Conservation (phyloP, 1,140 invertebrate species). For the Trichonephila clavata region DNA sequence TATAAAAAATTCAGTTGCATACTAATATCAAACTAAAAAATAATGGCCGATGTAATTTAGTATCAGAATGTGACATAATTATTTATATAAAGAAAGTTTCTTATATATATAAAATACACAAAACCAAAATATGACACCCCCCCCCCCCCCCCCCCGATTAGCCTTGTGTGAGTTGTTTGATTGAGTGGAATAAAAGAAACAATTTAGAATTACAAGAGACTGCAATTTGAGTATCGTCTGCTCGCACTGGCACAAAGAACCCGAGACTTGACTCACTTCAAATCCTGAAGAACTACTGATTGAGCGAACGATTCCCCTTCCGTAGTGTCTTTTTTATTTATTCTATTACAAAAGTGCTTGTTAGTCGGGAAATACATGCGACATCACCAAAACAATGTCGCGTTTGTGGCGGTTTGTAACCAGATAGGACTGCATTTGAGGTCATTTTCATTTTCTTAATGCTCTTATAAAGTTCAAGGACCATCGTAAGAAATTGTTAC, state of each 20-base stretch:
- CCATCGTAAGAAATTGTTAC: constrained; percentile 46
- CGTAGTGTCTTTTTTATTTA: constrained; percentile 14
- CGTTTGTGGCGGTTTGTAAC: background rate
- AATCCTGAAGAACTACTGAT: background rate
- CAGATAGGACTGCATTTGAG: background rate
- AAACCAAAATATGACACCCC: background rate
- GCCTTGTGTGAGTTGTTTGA: background rate
- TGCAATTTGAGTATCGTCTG: constrained; percentile 45
- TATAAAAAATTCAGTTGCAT: too few species aligned
- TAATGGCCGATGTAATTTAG: too few species aligned
- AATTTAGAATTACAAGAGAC: background rate
- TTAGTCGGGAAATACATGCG: background rate
- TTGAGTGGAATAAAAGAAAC: background rate
- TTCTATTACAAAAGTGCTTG: background rate
- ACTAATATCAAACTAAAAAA: too few species aligned
- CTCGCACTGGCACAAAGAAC: constrained; percentile 14
- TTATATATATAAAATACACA: too few species aligned
- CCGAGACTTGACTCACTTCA: constrained; percentile 41
- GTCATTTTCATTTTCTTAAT: constrained; percentile 58
- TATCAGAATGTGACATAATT: too few species aligned
- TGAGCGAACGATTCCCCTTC: constrained; percentile 11
- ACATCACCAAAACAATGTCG: constrained; percentile 39
- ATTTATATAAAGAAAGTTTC: too few species aligned
- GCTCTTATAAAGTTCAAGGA: constrained; percentile 67
- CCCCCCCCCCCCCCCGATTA: background rate